Evolutionary conservation across 2,797 vertebrate species (phyloP), one percentile per base, ranked within the genome.

Genomic region (Acrossocheilus fasciatus): DNA sequence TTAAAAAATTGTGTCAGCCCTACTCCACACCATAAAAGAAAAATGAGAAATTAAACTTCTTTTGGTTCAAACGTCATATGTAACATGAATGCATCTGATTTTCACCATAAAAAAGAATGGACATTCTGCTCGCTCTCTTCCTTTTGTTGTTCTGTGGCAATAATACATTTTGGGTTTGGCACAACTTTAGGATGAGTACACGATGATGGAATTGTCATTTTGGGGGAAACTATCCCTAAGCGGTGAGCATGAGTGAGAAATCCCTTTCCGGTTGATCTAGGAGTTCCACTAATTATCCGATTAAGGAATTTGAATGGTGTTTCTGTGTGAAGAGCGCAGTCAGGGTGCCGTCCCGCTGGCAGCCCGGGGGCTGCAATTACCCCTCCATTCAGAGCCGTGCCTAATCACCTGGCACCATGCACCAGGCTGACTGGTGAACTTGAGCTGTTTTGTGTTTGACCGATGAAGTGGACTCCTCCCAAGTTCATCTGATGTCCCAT

Each of bases 361-460:
- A 68, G 45, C 82, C 64, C 6, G 47, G n/a, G 62, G 81, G 30
- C 30, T 70, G 62, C 68, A 74, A 80, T 83, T 88, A 83, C 45
- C 66, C 57, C 50, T 59, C 64, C 41, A 30, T 69, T 66, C 62
- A 70, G 64, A 72, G 30, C 73, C 59, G 20, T 52, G 30, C 52
- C 57, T 85, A 78, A 81, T 82, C 81, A 84, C 66, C 73, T 83
- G 81, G 86, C 74, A 70, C 64, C 66, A 20, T 20, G 18, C 45
- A 47, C 39, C 62, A 54, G 62, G 36, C 66, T 62, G 41, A 80
- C 76, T 62, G 75, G 47, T 85, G 57, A 86, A 79, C 26, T 80
- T 70, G 45, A 68, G 54, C 36, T 36, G 41, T 82, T 87, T 87
- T 87, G 82, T 87, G 68, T 78, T 82, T 79, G 77, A 77, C 77